Percentiles rank a stretch among this genome's conserved stretches.
These are phyloP conservation scores for Helarctos malayanus DNA, from an alignment of 2,797 vertebrate genomes.

Conservation along the genomic window DNA sequence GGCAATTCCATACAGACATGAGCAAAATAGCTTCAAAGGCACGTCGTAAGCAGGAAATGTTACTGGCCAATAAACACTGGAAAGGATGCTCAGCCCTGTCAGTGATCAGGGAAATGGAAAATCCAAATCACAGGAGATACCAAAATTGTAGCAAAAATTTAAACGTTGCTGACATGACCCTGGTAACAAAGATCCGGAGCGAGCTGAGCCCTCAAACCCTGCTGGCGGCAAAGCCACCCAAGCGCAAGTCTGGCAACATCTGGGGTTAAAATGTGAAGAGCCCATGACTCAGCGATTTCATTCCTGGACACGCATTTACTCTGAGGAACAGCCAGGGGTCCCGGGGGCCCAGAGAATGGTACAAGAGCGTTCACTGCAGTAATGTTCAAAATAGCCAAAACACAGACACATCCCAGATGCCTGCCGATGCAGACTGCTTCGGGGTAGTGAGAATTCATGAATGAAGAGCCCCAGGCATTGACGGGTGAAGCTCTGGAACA, in stretches of 20 bases:
- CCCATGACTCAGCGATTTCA: neutral
- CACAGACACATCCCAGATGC: neutral
- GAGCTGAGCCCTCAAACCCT: neutral
- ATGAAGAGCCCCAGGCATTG: fast-evolving
- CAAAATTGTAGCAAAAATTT: neutral
- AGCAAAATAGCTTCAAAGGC: neutral
- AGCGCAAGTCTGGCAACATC: neutral
- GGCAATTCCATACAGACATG: neutral
- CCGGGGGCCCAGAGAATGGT: fast-evolving
- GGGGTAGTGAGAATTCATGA: neutral
- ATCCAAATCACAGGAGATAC: neutral
- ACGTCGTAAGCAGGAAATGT: neutral
- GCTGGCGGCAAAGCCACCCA: neutral
- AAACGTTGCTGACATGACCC: neutral
- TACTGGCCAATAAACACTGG: neutral
- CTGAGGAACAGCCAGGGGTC: neutral
- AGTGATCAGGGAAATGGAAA: neutral
- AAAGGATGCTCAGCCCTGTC: neutral
- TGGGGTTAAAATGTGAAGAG: neutral
- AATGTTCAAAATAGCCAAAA: neutral
- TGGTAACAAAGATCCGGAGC: neutral
- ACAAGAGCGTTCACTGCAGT: no score
- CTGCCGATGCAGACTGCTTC: no score
- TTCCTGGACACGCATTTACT: neutral
- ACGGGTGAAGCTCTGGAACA: neutral